Evolutionary conservation across 2,113 vertebrate genomes (phyloP).

Genomic region (Dicerorhinus sumatrensis): DNA sequence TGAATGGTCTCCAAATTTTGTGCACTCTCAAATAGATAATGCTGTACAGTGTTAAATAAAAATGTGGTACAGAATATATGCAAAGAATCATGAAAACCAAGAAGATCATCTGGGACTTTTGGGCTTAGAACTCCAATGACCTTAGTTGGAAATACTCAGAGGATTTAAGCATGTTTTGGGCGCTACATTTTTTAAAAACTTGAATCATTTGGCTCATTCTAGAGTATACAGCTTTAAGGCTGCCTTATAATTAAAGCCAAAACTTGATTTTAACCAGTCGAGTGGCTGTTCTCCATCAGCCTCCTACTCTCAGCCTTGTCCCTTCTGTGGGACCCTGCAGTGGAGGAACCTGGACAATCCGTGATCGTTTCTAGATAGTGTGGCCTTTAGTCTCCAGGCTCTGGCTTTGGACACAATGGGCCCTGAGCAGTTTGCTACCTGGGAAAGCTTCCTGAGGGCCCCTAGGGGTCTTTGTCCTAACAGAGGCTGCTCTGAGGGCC

Average conservation of each 20-base stretch:
- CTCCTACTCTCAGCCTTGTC: background rate
- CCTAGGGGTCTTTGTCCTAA: background rate
- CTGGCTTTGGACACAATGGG: background rate
- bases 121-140: background rate
- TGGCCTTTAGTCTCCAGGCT: background rate
- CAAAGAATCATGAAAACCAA: background rate
- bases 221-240: background rate
- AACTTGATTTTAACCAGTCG: background rate
- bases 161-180: conserved; percentile 31
- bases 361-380: background rate
- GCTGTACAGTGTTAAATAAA: background rate
- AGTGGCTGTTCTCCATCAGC: background rate
- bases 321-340: background rate
- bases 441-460: background rate
- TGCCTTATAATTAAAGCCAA: conserved; percentile 41
- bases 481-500: background rate
- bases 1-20: background rate
- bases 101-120: background rate
- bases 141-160: conserved; percentile 47
- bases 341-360: background rate
- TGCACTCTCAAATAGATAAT: background rate
- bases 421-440: background rate
- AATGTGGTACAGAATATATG: background rate
- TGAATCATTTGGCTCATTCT: background rate
- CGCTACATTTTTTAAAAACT: conserved; percentile 36